Evolutionary conservation across 2,113 vertebrate species (phyloP).

Genomic region (Chiloscyllium plagiosum): DNA sequence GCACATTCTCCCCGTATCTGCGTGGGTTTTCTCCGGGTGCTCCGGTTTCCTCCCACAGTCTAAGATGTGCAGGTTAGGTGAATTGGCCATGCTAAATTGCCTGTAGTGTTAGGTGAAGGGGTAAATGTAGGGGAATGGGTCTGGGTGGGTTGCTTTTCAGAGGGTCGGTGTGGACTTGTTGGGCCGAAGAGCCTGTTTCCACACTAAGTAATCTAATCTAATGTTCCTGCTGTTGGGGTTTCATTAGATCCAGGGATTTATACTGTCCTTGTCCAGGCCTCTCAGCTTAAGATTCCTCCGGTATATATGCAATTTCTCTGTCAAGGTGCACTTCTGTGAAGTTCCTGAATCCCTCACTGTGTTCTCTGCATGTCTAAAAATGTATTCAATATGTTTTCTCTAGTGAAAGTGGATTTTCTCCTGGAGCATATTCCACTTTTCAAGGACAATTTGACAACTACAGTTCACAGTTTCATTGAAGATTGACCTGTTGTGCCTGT

Average conservation of each 20-base stretch:
- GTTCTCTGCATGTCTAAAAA: not conserved
- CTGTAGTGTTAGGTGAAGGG: too few species aligned
- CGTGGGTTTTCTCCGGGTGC: too few species aligned
- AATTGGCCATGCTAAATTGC: too few species aligned
- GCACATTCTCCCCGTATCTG: too few species aligned
- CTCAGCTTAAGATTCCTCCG: not conserved
- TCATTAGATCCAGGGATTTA: not conserved
- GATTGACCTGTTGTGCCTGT: not conserved
- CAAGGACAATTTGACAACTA: not conserved
- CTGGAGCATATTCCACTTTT: not conserved
- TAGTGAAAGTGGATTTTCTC: not conserved
- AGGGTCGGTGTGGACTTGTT: too few species aligned
- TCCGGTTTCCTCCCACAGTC: too few species aligned
- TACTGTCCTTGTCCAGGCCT: not conserved
- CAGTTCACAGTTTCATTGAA: not conserved
- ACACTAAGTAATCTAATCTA: too few species aligned
- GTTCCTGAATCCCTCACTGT: not conserved
- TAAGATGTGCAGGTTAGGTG: too few species aligned
- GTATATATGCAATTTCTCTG: not conserved
- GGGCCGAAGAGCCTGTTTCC: too few species aligned
- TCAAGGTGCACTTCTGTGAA: not conserved
- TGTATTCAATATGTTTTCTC: not conserved
- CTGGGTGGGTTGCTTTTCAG: too few species aligned
- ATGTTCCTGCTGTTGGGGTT: not conserved
- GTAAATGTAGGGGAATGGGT: too few species aligned